Evolutionary conservation across 2,797 vertebrate species (phyloP), one percentile per base, ranked within the genome.

Genomic region (Prionace glauca): DNA sequence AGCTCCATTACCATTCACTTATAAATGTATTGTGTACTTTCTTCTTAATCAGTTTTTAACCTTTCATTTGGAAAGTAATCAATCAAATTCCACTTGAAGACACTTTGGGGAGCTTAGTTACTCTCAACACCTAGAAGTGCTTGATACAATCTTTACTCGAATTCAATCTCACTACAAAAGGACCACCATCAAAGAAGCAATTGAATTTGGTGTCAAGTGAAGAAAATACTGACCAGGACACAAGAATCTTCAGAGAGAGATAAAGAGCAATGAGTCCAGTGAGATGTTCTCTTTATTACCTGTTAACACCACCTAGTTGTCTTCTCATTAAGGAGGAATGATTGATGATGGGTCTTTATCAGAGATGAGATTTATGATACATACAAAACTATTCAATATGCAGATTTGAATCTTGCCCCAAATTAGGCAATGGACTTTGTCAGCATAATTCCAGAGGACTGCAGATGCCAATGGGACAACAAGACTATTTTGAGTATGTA

Each of bases 1-100:
- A 74, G 92, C n/a, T 94, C 24, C 92, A 91, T 91, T 91, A 91
- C 56, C 60, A 72, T 72, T 94, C 45, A 50, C 67, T 94, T 71
- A 41, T 93, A 91, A 91, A 65, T 67, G 65, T 71, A 67, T 93
- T 94, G 41, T 94, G 24, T 71, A 94, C 26, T 16, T 74, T 14
- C 26, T 74, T 94, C 92, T 94, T 77, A 56, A 74, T 95, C 93
- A 7, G 7, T 77, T 95, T 71, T 74, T 56, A 95, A 77, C 93
- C 45, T 56, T 77, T 95, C 71, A 95, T 74, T 74, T 56, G 20
- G 11, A 77, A 95, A 95, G 20, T 67, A 67, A 69, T 69, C 62
- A 69, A 32, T 3, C 29, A 65, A 45, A 45, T 26, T 94, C n/a
- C 36, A n/a, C 67, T 93, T 93, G n/a, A 56, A n/a, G 8, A 93